Percentiles rank a stretch among this genome's conserved stretches.
These are phyloP conservation scores for Lasius fuliginosus DNA, from an alignment of 2,888 invertebrate species.

Conservation along the genomic window DNA sequence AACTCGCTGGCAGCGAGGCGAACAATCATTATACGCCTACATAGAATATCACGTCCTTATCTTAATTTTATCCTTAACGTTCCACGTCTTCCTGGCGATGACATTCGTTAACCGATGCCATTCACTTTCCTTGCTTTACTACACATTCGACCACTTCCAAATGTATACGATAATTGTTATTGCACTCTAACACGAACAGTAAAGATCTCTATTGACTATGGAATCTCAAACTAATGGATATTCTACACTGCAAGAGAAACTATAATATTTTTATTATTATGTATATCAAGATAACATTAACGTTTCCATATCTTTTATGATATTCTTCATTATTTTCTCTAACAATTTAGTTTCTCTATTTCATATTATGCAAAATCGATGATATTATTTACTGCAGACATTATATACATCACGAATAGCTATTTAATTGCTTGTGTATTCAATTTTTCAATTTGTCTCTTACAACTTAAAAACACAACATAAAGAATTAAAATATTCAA, in stretches of 20 bases:
- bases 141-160: conserved; percentile 52
- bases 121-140: conserved; percentile 56
- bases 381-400: neutral
- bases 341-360: neutral
- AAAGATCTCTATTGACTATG: conserved; percentile 38
- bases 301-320: neutral
- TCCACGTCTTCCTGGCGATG: conserved; percentile 60
- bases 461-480: too few relatives aligned
- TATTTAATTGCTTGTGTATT: too few relatives aligned
- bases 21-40: conserved; percentile 67
- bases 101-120: conserved; percentile 67
- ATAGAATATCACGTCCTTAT: conserved; percentile 70
- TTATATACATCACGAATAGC: too few relatives aligned
- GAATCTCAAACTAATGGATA: conserved; percentile 30
- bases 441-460: too few relatives aligned
- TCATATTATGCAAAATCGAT: neutral
- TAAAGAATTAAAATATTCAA: too few relatives aligned
- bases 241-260: neutral
- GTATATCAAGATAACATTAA: conserved; percentile 24
- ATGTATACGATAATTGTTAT: conserved; percentile 70
- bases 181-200: conserved; percentile 67
- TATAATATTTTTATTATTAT: conserved; percentile 6
- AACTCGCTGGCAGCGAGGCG: conserved; percentile 63
- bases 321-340: neutral
- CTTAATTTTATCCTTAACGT: conserved; percentile 71